Conservation (phyloP, 2,888 invertebrate species). For the Melangyna quadrimaculata region DNA sequence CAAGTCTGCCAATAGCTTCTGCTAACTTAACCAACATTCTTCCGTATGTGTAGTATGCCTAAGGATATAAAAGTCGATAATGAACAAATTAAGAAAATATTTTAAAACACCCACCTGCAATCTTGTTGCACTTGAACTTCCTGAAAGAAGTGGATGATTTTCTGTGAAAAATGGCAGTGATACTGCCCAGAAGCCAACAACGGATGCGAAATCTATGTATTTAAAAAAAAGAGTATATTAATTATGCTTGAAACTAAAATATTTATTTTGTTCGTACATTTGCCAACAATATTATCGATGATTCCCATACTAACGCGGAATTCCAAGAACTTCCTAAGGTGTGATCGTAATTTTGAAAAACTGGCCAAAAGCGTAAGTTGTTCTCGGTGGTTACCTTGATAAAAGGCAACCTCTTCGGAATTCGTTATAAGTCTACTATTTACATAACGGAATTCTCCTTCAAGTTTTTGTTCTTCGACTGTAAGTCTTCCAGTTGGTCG, state of each 20-base stretch:
- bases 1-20: constrained; percentile 97
- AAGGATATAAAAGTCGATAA: constrained; percentile 62
- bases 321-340: constrained; percentile 92
- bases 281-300: constrained; percentile 97
- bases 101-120: constrained; percentile 84
- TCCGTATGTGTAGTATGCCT: constrained; percentile 98
- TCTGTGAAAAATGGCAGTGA: constrained; percentile 95
- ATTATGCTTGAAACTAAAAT: neutral
- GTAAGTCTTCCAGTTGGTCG: constrained; percentile 94
- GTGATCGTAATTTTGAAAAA: constrained; percentile 92
- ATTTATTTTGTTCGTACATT: constrained; percentile 86
- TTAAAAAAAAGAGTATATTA: neutral
- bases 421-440: constrained; percentile 98
- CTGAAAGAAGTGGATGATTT: constrained; percentile 86
- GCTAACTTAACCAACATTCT: constrained; percentile 91
- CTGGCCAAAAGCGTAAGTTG: constrained; percentile 92
- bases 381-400: constrained; percentile 92
- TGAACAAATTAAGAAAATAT: constrained; percentile 41
- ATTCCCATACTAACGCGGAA: constrained; percentile 96
- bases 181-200: constrained; percentile 97
- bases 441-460: constrained; percentile 98
- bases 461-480: constrained; percentile 96
- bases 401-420: constrained; percentile 91
- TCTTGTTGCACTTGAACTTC: constrained; percentile 87
- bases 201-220: constrained; percentile 92